Conservation (phyloP, 2,888 invertebrate species). For the Dicyrtomina minuta region DNA sequence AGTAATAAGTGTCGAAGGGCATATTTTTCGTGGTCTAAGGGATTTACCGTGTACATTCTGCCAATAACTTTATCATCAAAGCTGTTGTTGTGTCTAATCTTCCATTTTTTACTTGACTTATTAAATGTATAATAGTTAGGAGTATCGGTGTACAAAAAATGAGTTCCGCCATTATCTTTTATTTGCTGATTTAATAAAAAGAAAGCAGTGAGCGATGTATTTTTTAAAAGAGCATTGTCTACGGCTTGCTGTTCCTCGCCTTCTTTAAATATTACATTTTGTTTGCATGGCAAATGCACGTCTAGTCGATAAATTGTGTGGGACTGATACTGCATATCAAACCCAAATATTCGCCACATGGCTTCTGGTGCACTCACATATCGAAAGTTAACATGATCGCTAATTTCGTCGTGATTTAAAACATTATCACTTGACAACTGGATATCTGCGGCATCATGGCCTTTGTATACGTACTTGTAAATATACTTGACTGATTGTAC, state of each 20-base stretch:
- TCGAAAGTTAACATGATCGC: conserved; percentile 34
- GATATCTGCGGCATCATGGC: background rate
- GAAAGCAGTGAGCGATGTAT: conserved; percentile 50
- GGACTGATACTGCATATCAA: conserved; percentile 53
- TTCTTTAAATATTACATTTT: conserved; percentile 45
- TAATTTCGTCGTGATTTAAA: conserved; percentile 24
- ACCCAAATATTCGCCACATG: conserved; percentile 54
- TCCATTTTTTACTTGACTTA: background rate
- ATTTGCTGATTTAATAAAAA: conserved; percentile 2
- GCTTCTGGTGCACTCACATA: conserved; percentile 55
- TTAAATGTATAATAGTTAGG: conserved; percentile 1
- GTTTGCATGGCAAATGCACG: conserved; percentile 56
- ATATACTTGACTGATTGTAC: conserved; percentile 3
- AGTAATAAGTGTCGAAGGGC: conserved; percentile 46
- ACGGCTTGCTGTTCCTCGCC: conserved; percentile 43
- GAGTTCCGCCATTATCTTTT: background rate
- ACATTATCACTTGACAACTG: conserved; percentile 42
- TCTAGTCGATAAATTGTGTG: conserved; percentile 55
- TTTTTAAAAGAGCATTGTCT: conserved; percentile 22
- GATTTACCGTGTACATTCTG: conserved; percentile 49
- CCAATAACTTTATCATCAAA: background rate
- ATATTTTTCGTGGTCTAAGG: too few species aligned
- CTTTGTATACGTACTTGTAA: conserved; percentile 14
- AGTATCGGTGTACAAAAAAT: background rate
- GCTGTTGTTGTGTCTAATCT: too few species aligned